Evolutionary conservation across 2,113 vertebrate genomes (phyloP).

Genomic region (Campylomormyrus tamandua): DNA sequence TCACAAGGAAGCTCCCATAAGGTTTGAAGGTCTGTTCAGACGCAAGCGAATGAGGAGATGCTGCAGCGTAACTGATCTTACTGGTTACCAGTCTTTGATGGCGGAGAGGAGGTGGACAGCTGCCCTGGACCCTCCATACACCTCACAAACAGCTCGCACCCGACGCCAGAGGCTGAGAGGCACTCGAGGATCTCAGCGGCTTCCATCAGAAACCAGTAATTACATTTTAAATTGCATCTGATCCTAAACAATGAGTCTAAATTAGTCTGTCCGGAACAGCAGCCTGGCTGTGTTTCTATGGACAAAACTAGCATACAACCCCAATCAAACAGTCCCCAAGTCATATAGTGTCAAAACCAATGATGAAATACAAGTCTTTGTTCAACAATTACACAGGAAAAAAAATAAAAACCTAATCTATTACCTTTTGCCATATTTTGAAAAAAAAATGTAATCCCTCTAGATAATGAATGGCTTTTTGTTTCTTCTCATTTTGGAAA

Average conservation of each 20-base stretch:
- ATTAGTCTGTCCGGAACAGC: neutral
- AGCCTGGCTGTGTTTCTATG: neutral
- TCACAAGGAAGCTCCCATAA: neutral
- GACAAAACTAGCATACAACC: neutral
- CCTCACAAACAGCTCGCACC: neutral
- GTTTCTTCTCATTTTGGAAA: neutral
- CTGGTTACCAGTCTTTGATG: neutral
- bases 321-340: neutral
- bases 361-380: neutral
- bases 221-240: constrained; percentile 7
- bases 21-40: neutral
- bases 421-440: neutral
- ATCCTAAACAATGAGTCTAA: constrained; percentile 9
- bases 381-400: neutral
- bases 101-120: neutral
- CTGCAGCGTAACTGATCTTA: neutral
- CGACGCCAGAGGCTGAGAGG: neutral
- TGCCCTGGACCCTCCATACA: neutral
- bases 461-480: neutral
- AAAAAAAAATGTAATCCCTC: neutral
- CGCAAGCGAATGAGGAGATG: neutral
- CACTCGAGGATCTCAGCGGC: neutral
- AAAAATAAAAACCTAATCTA: neutral
- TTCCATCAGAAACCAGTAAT: neutral
- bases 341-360: neutral